Conservation (phyloP, 2,797 vertebrate species). For the Chloroceryle inda region DNA sequence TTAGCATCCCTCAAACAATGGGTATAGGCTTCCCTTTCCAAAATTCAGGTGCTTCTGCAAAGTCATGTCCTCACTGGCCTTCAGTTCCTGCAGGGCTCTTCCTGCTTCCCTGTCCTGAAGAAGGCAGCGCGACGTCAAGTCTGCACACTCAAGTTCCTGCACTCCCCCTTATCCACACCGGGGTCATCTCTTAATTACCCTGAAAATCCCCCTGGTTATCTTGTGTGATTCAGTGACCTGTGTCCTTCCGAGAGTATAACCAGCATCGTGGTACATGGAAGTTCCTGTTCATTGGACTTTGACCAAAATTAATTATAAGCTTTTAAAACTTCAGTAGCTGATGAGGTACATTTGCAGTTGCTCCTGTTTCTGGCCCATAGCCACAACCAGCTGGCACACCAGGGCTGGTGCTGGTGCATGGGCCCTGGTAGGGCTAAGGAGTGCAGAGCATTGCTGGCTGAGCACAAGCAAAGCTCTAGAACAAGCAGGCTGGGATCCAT, state of each 20-base stretch:
- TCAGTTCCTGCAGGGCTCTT: background rate
- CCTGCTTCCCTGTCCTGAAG: background rate
- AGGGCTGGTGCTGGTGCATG: fast-evolving
- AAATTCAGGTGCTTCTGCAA: background rate
- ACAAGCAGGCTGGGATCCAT: background rate
- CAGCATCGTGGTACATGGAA: background rate
- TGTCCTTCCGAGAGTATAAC: background rate
- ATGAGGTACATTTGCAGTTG: background rate
- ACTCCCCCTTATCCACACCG: background rate
- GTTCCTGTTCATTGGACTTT: background rate
- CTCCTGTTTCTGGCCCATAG: background rate
- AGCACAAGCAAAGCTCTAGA: background rate
- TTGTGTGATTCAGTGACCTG: conserved; percentile 22
- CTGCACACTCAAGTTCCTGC: background rate
- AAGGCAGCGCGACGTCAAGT: fast-evolving
- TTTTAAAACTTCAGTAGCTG: background rate
- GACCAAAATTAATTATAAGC: background rate
- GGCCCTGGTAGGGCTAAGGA: background rate
- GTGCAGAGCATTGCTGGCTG: background rate
- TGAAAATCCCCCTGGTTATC: conserved; percentile 31
- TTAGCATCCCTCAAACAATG: background rate
- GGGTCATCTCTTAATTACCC: background rate
- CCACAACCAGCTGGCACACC: fast-evolving
- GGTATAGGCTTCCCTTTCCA: background rate
- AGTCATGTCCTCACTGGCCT: background rate